Evolutionary conservation across 1,140 invertebrate genomes (phyloP).

Genomic region (Fopius arisanus): DNA sequence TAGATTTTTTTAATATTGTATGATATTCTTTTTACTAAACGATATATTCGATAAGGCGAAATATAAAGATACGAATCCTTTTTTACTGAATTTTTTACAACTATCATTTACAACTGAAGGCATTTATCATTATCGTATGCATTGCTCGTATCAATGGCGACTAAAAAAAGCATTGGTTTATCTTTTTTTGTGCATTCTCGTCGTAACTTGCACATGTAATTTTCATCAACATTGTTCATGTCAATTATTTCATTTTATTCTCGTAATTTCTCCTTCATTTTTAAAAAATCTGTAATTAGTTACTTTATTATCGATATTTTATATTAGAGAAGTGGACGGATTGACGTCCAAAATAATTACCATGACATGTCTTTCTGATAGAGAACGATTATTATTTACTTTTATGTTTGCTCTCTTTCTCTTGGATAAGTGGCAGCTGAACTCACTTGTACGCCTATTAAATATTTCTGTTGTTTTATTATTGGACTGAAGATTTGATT

Average conservation of each 20-base stretch:
- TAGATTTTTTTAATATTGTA: conserved; percentile 16
- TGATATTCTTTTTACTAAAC: conserved; percentile 14
- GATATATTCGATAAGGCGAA: not conserved
- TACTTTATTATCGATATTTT: not conserved
- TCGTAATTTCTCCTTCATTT: not conserved
- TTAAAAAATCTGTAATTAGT: not conserved
- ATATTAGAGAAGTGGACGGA: not conserved
- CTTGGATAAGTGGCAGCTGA: not conserved
- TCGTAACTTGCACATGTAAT: not conserved
- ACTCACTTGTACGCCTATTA: not conserved
- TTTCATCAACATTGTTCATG: not conserved
- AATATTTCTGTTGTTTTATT: not conserved
- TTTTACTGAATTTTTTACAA: not conserved
- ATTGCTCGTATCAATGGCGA: not conserved
- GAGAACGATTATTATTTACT: not conserved
- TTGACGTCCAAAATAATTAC: not conserved
- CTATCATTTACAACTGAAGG: not conserved
- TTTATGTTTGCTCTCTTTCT: not conserved
- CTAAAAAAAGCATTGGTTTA: not conserved
- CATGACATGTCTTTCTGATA: conserved; percentile 3
- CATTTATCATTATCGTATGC: not conserved
- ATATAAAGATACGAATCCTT: not conserved
- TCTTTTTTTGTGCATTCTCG: not conserved
- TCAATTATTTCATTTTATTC: not conserved
- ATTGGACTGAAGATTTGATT: not conserved